A percentile compares a stretch with the other conserved stretches of the same genome.
These are phyloP conservation scores for Sarcophaga peregrina DNA, from an alignment of 1,140 invertebrate species.

Conservation along the genomic window DNA sequence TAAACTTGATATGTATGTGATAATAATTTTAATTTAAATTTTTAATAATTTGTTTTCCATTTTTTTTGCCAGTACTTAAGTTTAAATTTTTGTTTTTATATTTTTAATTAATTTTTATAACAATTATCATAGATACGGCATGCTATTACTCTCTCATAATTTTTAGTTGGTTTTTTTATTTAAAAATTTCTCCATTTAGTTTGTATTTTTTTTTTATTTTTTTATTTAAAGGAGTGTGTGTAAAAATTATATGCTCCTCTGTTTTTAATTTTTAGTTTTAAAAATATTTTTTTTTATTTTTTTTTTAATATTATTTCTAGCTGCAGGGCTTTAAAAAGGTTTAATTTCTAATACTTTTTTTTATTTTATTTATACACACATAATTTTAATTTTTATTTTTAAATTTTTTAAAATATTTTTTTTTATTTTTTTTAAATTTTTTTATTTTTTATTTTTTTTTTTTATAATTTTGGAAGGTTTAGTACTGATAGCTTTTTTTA, in stretches of 20 bases:
- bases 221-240: constrained; percentile 24
- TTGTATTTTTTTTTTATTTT: neutral
- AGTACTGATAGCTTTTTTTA: constrained; percentile 61
- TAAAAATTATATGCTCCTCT: neutral
- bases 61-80: constrained; percentile 8
- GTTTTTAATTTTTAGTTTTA: constrained; percentile 34
- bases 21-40: neutral
- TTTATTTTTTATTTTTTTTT: constrained; percentile 32
- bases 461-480: constrained; percentile 56
- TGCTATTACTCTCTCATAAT: constrained; percentile 32
- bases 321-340: constrained; percentile 45
- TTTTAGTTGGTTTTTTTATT: neutral
- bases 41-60: neutral
- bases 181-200: neutral
- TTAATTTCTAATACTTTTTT: constrained; percentile 32
- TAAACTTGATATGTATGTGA: constrained; percentile 10
- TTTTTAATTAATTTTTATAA: constrained; percentile 7
- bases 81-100: neutral
- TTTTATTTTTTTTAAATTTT: neutral
- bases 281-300: neutral
- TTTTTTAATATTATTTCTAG: constrained; percentile 34
- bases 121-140: constrained; percentile 43
- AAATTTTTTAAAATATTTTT: constrained; percentile 41
- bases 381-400: constrained; percentile 42
- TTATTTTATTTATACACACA: constrained; percentile 46